These are phyloP conservation scores for Channallabes apus DNA, from an alignment of 2,797 vertebrate species.

Conservation along the genomic window DNA sequence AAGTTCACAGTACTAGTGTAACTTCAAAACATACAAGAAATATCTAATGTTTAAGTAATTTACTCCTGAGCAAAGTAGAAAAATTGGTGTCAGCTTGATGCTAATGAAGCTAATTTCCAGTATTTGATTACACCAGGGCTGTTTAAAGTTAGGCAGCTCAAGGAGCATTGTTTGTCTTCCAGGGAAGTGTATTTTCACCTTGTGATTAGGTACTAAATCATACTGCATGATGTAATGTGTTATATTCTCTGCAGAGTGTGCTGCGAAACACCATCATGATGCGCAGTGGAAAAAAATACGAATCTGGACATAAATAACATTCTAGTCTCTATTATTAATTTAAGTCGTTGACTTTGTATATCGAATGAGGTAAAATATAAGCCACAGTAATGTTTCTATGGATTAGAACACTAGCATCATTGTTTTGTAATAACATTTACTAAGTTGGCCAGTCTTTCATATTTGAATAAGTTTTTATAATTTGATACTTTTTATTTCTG, in stretches of 20 bases:
- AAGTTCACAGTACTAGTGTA: neutral
- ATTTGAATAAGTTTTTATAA: neutral
- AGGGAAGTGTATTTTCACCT: constrained; percentile 15
- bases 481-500: constrained; percentile 5
- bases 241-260: neutral
- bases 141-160: neutral
- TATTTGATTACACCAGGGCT: neutral
- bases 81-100: neutral
- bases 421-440: neutral
- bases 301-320: neutral
- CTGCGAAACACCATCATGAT: neutral
- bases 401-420: neutral
- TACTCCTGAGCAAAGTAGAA: neutral
- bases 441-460: neutral
- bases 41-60: neutral
- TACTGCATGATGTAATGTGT: neutral
- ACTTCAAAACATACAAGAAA: neutral
- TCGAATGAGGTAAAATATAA: neutral
- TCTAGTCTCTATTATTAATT: neutral
- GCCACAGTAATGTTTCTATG: neutral
- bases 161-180: neutral
- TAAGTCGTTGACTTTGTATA: neutral
- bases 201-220: neutral
- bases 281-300: neutral
- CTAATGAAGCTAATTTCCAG: neutral